Evolutionary conservation across 2,113 vertebrate species (phyloP), one percentile per base, ranked within the genome.

Genomic region (Saccopteryx bilineata): DNA sequence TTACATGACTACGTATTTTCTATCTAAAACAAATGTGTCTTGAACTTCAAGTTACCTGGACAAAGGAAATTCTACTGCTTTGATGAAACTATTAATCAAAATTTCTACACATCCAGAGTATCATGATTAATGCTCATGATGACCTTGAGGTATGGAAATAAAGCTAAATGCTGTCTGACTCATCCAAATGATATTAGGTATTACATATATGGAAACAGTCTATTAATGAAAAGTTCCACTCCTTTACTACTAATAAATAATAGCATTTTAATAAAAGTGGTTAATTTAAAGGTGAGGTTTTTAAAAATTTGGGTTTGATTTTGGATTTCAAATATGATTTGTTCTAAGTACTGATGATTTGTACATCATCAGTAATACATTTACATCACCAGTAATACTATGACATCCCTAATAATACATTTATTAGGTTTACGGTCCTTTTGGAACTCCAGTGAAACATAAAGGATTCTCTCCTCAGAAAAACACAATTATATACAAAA

Each of bases 281-380:
- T 90, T 96, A 89, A 66, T 68, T 74, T 71, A 79, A 93, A 76
- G 24, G 24, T 78, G 50, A 86, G 61, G 18, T 48, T 33, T 86
- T 78, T 63, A 46, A 71, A 68, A 72, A n/a, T 48, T 56, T 85
- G 74, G 74, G 31, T 46, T 60, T 94, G 46, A 26, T 54, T 88
- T 68, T 90, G 19, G 61, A 66, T 89, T 95, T 91, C 46, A 83
- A 65, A 58, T 12, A 1, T 82, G 19, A 84, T 66, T 87, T 87
- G 26, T 46, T 76, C 15, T 56, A 81, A 61, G 68, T 9, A 39
- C 39, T 39, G 39, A 39, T 39, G 39, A 39, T 39, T 3, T 39
- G 39, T 39, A 39, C 39, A 39, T 39, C 39, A 39, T 39, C 39
- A 39, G 39, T 39, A 39, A 39, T 68, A 52, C 61, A 60, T 60